Percentiles rank a stretch among this genome's conserved stretches.
phyloP scores from a whole-genome alignment of 1,140 invertebrate species.

The Drosophila bipectinata region DNA sequence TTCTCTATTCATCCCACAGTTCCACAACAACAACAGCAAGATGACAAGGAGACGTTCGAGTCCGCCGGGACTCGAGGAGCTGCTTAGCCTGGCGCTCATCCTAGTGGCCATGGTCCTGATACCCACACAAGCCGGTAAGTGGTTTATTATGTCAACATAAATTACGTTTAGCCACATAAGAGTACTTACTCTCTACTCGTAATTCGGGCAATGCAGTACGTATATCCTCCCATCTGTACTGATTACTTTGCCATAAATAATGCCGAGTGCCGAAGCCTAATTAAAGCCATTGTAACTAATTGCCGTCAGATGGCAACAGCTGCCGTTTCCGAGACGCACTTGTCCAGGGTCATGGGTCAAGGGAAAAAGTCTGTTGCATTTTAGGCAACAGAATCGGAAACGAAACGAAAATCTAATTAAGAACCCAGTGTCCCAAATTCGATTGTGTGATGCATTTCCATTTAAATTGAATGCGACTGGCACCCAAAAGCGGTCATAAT shows the following conservation, averaged over 20 bases:
- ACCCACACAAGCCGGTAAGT: constrained; percentile 83
- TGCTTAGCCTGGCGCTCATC: constrained; percentile 63
- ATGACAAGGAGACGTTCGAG: constrained; percentile 84
- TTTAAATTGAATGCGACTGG: constrained; percentile 59
- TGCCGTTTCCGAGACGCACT: constrained; percentile 32
- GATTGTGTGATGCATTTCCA: constrained; percentile 61
- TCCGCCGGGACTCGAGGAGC: constrained; percentile 83
- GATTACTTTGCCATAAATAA: constrained; percentile 49
- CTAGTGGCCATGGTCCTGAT: constrained; percentile 65
- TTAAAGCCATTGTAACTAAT: constrained; percentile 76
- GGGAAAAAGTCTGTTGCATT: constrained; percentile 51
- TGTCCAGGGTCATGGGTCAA: constrained; percentile 72
- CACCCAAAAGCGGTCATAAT: constrained; percentile 29
- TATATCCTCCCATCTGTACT: constrained; percentile 37
- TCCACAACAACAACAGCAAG: constrained; percentile 55
- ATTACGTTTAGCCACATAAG: constrained; percentile 62
- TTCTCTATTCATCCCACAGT: constrained; percentile 57
- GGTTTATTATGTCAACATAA: constrained; percentile 81
- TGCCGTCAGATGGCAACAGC: constrained; percentile 70
- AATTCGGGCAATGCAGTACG: not conserved
- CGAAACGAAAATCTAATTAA: constrained; percentile 52
- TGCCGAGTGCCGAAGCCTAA: constrained; percentile 39
- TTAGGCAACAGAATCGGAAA: not conserved
- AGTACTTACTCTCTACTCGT: constrained; percentile 1
- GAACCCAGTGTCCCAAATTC: constrained; percentile 55